Evolutionary conservation across 2,888 invertebrate species (phyloP).

Genomic region (Metalampra italica): DNA sequence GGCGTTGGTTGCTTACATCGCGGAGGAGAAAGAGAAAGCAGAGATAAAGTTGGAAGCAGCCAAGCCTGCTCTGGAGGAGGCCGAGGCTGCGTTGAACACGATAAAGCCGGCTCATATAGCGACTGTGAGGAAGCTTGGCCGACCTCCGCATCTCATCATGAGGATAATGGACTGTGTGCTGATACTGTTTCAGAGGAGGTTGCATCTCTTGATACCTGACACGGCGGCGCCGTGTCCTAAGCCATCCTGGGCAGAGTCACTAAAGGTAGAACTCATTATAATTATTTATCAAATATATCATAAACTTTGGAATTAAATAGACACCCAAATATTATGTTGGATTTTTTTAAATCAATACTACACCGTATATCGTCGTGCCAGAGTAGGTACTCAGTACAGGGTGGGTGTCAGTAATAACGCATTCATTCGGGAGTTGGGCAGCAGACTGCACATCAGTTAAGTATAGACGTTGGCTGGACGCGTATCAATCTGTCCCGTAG

Average conservation of each 20-base stretch:
- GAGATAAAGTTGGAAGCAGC: conserved; percentile 97
- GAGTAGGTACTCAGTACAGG: no score
- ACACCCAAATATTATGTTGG: no score
- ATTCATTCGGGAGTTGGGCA: no score
- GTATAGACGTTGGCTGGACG: no score
- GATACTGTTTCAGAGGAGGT: conserved; percentile 92
- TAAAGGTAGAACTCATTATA: conserved; percentile 82
- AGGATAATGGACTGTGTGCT: conserved; percentile 98
- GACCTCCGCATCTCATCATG: conserved; percentile 98
- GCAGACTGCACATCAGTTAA: no score
- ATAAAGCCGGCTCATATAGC: conserved; percentile 98
- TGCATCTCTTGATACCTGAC: conserved; percentile 90
- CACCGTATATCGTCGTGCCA: no score
- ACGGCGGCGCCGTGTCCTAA: conserved; percentile 90
- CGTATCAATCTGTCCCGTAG: no score
- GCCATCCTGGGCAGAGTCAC: conserved; percentile 97
- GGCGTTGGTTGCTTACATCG: conserved; percentile 89
- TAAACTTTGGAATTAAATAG: no score
- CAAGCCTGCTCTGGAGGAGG: conserved; percentile 96
- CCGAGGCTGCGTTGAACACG: conserved; percentile 95
- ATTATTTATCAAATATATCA: not conserved
- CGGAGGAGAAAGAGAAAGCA: conserved; percentile 93
- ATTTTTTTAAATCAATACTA: no score
- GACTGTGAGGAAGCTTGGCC: conserved; percentile 94
- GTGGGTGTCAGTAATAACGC: no score